Base-by-base conservation (phyloP, 1,140 invertebrate genomes). In the Acromyrmex heyeri region DNA sequence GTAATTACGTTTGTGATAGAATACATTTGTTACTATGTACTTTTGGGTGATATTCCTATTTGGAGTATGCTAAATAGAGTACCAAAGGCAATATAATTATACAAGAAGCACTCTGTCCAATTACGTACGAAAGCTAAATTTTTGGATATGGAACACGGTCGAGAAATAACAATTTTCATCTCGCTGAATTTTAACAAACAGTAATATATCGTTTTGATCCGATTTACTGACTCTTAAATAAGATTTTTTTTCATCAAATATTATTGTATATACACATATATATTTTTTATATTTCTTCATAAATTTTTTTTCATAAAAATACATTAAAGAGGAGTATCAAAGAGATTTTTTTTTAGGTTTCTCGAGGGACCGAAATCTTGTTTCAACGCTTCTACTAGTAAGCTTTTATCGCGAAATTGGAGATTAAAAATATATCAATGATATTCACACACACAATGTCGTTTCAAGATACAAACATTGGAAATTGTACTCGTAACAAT, bases 321-420 rank as follows among this genome's bases (percentile, higher is more conserved):
- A 79, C 48, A 50, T 61, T 18, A 12, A 16, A n/a, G 16, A 16
- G 14, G 8, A 18, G 1, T 7, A 3, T 24, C 7, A 69, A 24
- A 69, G 30, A 38, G 21, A 57, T 24, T 30, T 12, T 27, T 34
- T 79, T 21, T 38, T 18, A 16, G 12, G 38, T 8, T 18, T 12
- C 27, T 2, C 2, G 10, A 14, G 14, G 7, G 14, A 69, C 5
- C 16, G 24, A 57, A 44, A 44, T 38, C 27, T 5, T 24, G 4
- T 57, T 10, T 3, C 16, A 5, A 21, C 14, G 2, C 10, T 65
- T 34, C 27, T 34, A 24, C 18, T 24, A 10, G 12, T 38, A 44
- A 57, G 24, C 30, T 73, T 72, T 82, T 10, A 73, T 61, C 24
- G 8, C n/a, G 3, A 73, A 73, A 73, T 44, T 48, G 24, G 3